Base-by-base conservation (phyloP, 53 echinoderm and acorn worm genomes). In the Temnopleurus reevesii region DNA sequence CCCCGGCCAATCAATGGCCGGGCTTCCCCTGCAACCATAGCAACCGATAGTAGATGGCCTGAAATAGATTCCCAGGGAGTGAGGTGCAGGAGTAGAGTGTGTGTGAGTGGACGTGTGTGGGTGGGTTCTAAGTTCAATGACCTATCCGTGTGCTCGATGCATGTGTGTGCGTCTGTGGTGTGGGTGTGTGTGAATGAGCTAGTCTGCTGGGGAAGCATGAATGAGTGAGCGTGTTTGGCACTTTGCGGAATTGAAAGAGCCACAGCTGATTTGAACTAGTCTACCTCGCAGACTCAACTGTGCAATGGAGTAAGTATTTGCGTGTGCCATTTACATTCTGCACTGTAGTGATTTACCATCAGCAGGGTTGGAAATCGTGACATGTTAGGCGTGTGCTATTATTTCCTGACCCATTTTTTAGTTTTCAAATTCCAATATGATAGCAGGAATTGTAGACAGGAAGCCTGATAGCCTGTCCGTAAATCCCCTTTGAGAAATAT, bases 41-140 rank as follows among this genome's bases (percentile, higher is more conserved):
- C 85, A 85, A 85, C 85, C 44, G 35, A 5, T 43, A 19, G 82
- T 55, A 35, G 77, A 12, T 43, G 8, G 81, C 77, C 29, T 81
- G 45, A 82, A 55, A 53, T 55, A 82, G 82, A 54, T 51, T 47
- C n/a, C 79, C 79, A 71, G 76, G 35, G 18, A 35, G 82, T 82
- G 82, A 81, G 59, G 85, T 59, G 46, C 12, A 59, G 84, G 43
- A 44, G 45, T 23, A 44, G 60, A 59, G 82, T 82, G 82, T 82
- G 53, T 81, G 53, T 19, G 15, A 19, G 60, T 12, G 81, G 26
- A 30, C 18, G 81, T 81, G 60, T 12, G 82, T 82, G 85, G 85
- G 85, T 85, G 85, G 60, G 85, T 43, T 31, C 60, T 45, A 58
- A 25, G 85, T 85, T 85, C 85, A 85, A 59, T 85, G 85, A 58